Evolutionary conservation across 2,797 vertebrate species (phyloP), one percentile per base, ranked within the genome.

Genomic region (Hydrocynus forskahlii): DNA sequence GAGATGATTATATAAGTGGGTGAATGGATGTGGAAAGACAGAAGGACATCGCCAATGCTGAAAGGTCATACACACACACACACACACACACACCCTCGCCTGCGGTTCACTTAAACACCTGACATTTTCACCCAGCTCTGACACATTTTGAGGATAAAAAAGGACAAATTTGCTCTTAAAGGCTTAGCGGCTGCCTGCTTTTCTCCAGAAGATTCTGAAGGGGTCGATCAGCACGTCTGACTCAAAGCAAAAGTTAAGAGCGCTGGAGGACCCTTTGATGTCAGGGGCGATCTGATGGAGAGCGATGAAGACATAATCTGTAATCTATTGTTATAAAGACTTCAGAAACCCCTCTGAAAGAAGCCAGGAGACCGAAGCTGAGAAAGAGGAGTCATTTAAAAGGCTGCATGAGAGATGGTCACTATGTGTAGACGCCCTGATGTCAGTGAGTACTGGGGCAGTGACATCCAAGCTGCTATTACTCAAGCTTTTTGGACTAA

Each of bases 241-340:
- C 66, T 77, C 66, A 63, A 21, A 38, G 63, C 63, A 80, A 76
- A 29, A 76, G 71, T 76, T 79, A 67, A 81, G 78, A 79, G 66
- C 80, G 66, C 79, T 73, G 74, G 57, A 73, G 66, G 12, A 50
- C 23, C 21, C 52, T 81, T 80, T 84, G 52, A 78, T 83, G 75
- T 80, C 43, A 80, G 70, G 80, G 76, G 43, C 68, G 79, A 80
- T 63, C 63, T 81, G 78, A 80, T 77, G 70, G 78, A 79, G 75
- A 75, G 79, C 75, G 82, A 81, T 75, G 71, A 77, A 71, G 76
- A 73, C 82, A 81, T 84, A 79, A 89, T 86, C 55, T 81, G 59
- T 85, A 80, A 81, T 86, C 69, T 84, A 73, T 83, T 79, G 69
- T 85, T 79, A 78, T 73, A 72, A 81, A 85, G 79, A 69, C 54